phyloP scores from a whole-genome alignment of 1,140 invertebrate genomes.

The Drosophila nasuta region DNA sequence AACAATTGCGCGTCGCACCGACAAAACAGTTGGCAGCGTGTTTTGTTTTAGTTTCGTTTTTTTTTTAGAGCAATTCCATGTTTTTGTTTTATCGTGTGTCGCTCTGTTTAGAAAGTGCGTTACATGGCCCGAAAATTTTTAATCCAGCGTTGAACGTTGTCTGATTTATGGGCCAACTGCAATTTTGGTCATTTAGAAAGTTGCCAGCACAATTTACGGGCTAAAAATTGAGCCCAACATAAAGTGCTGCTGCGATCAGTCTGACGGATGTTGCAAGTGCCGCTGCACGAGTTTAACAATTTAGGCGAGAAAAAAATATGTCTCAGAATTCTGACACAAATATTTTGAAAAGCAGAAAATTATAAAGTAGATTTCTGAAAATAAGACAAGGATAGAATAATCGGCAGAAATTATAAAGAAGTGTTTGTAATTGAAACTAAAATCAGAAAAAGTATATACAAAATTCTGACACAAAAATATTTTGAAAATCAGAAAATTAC shows the following conservation, averaged over 20 bases:
- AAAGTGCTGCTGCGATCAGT: slow-evolving; percentile 10
- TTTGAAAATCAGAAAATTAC: background rate
- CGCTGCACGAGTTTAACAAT: background rate
- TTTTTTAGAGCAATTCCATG: slow-evolving; percentile 8
- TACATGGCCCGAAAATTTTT: slow-evolving; percentile 56
- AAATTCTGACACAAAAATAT: background rate
- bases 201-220: slow-evolving; percentile 38
- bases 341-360: background rate
- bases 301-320: background rate
- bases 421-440: too few relatives aligned
- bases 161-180: slow-evolving; percentile 61
- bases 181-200: slow-evolving; percentile 53
- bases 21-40: slow-evolving; percentile 37
- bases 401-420: too few relatives aligned
- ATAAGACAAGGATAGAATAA: too few relatives aligned
- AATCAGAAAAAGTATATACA: background rate
- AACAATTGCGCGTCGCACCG: slow-evolving; percentile 47
- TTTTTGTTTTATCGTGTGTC: slow-evolving; percentile 25
- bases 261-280: slow-evolving; percentile 1
- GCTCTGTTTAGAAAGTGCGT: slow-evolving; percentile 77
- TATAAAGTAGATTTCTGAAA: background rate
- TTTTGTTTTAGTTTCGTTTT: slow-evolving; percentile 30
- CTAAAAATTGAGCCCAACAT: slow-evolving; percentile 16
- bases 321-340: background rate
- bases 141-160: slow-evolving; percentile 31